Evolutionary conservation across 2,888 invertebrate species (phyloP), one percentile per base, ranked within the genome.

Genomic region (Psylliodes chrysocephalus): DNA sequence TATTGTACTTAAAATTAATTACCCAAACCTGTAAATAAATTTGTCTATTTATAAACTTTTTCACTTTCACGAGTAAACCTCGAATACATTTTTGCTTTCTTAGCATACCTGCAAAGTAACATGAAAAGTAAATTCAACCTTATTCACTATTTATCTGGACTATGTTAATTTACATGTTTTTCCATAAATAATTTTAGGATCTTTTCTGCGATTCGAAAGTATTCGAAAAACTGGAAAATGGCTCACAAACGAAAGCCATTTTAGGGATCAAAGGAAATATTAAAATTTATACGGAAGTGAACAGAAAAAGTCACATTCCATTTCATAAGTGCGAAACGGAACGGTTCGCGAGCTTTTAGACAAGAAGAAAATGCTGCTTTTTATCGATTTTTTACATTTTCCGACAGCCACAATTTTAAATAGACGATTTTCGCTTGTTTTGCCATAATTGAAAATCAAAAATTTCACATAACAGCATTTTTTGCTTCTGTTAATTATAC

Each of bases 251-350:
- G 46, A 61, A 46, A 35, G 53, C 22, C 47, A 54, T 61, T 54
- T 47, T 15, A 22, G 33, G 46, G 54, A 61, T 61, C 61, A 61
- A 61, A 61, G 61, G 28, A 33, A 61, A 54, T 57, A 57, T 61
- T 61, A 47, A 38, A 61, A 54, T 61, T 54, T 47, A 61, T 61
- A 54, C 47, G 15, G 46, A 46, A 46, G 46, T 46, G 46, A 46
- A 46, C 19, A 25, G 46, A 46, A 44, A 46, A 46, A 46, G 46
- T 46, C 46, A 46, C 12, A 46, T 46, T 46, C 46, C 22, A 46
- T 46, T 46, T 22, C 46, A 25, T 46, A 46, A 46, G 46, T 19
- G 46, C 12, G 22, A 46, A 19, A 12, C 10, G 25, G 10, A 35
- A 35, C 5, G 12, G 4, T 35, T 35, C 35, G n/a, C 22, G 46